phyloP scores from a whole-genome alignment of 2,113 vertebrate genomes.

The Verasper variegatus region DNA sequence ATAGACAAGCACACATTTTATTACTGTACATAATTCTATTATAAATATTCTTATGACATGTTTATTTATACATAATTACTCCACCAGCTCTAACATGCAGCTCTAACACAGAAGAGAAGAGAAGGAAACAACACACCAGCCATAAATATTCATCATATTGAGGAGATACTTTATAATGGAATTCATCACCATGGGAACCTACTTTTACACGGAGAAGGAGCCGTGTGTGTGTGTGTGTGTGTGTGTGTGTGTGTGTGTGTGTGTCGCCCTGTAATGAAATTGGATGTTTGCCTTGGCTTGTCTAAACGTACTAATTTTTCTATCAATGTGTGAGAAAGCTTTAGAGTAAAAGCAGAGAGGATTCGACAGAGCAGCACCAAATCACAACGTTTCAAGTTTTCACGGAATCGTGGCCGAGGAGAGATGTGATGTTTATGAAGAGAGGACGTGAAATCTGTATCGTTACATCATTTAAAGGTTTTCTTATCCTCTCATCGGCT shows the following conservation, averaged over 20 bases:
- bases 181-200: slow-evolving; percentile 35
- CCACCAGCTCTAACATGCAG: not conserved
- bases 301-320: not conserved
- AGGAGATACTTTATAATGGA: slow-evolving; percentile 4
- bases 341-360: not conserved
- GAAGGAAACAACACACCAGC: not conserved
- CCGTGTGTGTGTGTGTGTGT: no score
- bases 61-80: not conserved
- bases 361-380: no score
- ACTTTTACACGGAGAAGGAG: not conserved
- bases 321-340: not conserved
- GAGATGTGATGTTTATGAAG: no score
- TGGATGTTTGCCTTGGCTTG: slow-evolving; percentile 10
- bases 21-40: no score
- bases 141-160: slow-evolving; percentile 23
- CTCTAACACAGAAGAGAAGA: not conserved
- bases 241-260: no score
- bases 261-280: slow-evolving; percentile 6
- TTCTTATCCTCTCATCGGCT: no score
- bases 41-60: no score
- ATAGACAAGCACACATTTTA: no score
- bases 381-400: no score
- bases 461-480: no score
- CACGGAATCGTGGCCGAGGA: no score
- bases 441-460: no score